Evolutionary conservation across 2,797 vertebrate species (phyloP), one percentile per base, ranked within the genome.

Genomic region (Sebastes iracundus): DNA sequence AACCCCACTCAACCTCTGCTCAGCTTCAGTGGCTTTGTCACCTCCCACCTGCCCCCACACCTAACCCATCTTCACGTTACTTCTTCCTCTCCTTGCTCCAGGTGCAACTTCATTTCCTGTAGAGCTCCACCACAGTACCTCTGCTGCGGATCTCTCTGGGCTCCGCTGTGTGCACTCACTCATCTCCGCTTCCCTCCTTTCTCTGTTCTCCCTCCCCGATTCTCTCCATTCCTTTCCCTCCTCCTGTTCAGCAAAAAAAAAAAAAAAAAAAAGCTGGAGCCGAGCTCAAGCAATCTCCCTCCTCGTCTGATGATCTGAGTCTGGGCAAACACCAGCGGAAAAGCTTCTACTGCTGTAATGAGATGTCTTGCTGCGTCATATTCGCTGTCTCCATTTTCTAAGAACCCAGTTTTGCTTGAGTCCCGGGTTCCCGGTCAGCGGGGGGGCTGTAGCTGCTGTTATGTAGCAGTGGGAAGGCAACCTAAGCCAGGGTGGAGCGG

Each of bases 1-100:
- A 93, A 94, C 93, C 90, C 88, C 88, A 90, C 91, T 95, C 93
- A 93, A 93, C 93, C 92, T 89, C 90, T 89, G 91, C 93, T 93
- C 88, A 79, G 89, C 90, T 92, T 91, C 90, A 91, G 72, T 90
- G 88, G 91, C 93, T 94, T 88, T 85, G 89, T 93, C 91, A 90
- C 90, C 92, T 92, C 82, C 86, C 70, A 72, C 82, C 88, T 88
- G 83, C 78, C 87, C 92, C 89, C 85, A 87, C 77, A 83, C 90
- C 89, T 86, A 85, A 88, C 86, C 89, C 87, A 84, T 89, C 90
- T 83, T 79, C 87, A 77, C 75, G 32, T 90, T 85, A 82, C 87
- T 86, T 79, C 78, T 89, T 89, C 87, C 91, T 89, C 87, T 77
- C 83, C 81, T 88, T 90, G 86, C 85, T 90, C 81, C 83, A 77